These are phyloP conservation scores for Miltochrista miniata DNA, from an alignment of 2,888 invertebrate species.

Conservation along the genomic window DNA sequence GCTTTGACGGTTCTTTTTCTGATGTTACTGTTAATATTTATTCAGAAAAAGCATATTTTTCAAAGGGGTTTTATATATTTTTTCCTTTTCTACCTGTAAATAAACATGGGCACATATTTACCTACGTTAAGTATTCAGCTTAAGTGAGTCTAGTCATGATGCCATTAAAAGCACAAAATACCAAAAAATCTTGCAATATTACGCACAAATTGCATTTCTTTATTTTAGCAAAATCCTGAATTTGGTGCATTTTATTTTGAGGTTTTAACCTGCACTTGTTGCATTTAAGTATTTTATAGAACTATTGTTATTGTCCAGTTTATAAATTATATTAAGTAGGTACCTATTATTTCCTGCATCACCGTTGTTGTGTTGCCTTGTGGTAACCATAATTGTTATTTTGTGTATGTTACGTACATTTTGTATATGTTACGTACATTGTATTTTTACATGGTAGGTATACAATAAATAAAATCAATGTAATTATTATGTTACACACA, in stretches of 20 bases:
- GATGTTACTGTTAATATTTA: no score
- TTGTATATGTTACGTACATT: no score
- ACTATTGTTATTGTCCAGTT: constrained; percentile 10
- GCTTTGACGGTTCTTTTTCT: neutral
- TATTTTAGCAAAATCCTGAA: constrained; percentile 8
- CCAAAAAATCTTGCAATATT: constrained; percentile 18
- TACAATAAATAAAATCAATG: no score
- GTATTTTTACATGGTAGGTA: no score
- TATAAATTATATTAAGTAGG: constrained; percentile 16
- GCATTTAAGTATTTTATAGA: constrained; percentile 8
- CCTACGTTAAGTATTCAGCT: constrained; percentile 20
- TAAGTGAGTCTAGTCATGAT: constrained; percentile 56
- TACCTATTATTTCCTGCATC: constrained; percentile 23
- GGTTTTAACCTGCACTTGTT: constrained; percentile 13
- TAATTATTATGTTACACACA: no score
- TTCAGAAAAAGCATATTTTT: neutral
- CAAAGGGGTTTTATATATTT: neutral
- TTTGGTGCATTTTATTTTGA: constrained; percentile 24
- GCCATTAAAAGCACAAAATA: constrained; percentile 46
- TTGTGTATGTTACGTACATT: no score
- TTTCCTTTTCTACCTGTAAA: neutral
- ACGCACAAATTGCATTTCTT: constrained; percentile 31
- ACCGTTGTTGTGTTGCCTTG: constrained; percentile 20
- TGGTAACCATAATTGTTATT: constrained; percentile 18
- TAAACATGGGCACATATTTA: constrained; percentile 3